Evolutionary conservation across 2,113 vertebrate genomes (phyloP).

Genomic region (Bos indicus): DNA sequence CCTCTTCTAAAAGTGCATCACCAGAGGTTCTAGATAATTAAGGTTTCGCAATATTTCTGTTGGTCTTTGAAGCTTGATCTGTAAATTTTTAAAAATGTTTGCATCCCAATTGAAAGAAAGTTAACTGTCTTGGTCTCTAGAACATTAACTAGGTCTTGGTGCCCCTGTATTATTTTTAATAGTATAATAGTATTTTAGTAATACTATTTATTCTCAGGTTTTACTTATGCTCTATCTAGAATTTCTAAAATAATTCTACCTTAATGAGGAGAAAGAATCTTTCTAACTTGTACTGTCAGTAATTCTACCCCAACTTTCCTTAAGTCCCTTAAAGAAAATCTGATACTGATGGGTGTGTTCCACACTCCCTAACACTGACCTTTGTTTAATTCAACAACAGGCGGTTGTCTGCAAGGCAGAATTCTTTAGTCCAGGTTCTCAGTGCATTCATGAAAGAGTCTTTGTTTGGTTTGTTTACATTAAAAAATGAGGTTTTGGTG

Average conservation of each 20-base stretch:
- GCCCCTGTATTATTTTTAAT: not conserved
- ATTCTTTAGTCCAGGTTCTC: not conserved
- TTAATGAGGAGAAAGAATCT: not conserved
- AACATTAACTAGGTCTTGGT: not conserved
- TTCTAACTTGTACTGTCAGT: not conserved
- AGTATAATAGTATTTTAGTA: not conserved
- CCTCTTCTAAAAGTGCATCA: not conserved
- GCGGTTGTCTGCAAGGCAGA: not conserved
- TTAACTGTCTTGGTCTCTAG: not conserved
- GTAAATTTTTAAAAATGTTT: not conserved
- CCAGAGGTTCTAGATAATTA: not conserved
- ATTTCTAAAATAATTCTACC: not conserved
- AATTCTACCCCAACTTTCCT: not conserved
- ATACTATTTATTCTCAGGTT: not conserved
- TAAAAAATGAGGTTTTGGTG: not conserved
- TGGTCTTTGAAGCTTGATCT: slow-evolving; percentile 21
- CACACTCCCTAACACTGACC: not conserved
- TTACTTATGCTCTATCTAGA: not conserved
- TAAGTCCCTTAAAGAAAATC: not conserved
- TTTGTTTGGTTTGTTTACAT: slow-evolving; percentile 23
- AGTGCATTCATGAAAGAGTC: not conserved
- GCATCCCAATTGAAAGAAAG: not conserved
- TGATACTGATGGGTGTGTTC: not conserved
- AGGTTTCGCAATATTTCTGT: not conserved
- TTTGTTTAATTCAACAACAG: not conserved